Percentiles rank a stretch among this genome's conserved stretches.
These are phyloP conservation scores for Indri indri DNA, from an alignment of 2,113 vertebrate genomes.

Conservation along the genomic window DNA sequence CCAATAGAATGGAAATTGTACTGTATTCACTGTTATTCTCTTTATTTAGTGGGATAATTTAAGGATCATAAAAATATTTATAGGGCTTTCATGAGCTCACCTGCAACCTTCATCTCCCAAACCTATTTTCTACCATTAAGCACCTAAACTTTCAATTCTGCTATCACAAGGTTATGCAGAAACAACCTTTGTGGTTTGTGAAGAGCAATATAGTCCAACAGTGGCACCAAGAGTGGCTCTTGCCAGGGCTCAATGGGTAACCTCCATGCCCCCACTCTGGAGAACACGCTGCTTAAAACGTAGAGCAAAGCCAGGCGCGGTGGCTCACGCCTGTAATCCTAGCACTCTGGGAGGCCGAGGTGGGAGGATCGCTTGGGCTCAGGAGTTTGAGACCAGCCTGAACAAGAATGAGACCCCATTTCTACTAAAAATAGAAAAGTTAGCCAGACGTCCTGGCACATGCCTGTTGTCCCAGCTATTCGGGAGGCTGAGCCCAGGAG, in stretches of 20 bases:
- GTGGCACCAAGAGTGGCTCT: background rate
- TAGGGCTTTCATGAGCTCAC: conserved; percentile 63
- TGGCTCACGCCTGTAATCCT: too few relatives aligned
- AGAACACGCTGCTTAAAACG: background rate
- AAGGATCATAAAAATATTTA: conserved; percentile 68
- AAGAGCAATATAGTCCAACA: background rate
- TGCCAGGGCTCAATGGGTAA: background rate
- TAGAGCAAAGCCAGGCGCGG: too few relatives aligned
- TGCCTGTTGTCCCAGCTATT: too few relatives aligned
- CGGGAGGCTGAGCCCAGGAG: too few relatives aligned
- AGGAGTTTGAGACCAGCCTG: too few relatives aligned
- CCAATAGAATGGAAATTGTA: conserved; percentile 53
- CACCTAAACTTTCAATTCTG: conserved; percentile 42
- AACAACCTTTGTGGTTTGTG: conserved; percentile 36
- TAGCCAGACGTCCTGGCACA: too few relatives aligned
- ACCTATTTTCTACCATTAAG: conserved; percentile 67
- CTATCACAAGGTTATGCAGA: conserved; percentile 41
- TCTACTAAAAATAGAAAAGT: too few relatives aligned
- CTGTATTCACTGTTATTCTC: background rate
- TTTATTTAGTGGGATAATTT: conserved; percentile 58
- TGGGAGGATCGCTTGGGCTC: too few relatives aligned
- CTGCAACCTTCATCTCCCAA: conserved; percentile 42
- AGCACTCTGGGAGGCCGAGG: too few relatives aligned
- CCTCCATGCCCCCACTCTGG: background rate
- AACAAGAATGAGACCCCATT: too few relatives aligned